Conservation (phyloP, 2,797 vertebrate genomes). For the Parambassis ranga region DNA sequence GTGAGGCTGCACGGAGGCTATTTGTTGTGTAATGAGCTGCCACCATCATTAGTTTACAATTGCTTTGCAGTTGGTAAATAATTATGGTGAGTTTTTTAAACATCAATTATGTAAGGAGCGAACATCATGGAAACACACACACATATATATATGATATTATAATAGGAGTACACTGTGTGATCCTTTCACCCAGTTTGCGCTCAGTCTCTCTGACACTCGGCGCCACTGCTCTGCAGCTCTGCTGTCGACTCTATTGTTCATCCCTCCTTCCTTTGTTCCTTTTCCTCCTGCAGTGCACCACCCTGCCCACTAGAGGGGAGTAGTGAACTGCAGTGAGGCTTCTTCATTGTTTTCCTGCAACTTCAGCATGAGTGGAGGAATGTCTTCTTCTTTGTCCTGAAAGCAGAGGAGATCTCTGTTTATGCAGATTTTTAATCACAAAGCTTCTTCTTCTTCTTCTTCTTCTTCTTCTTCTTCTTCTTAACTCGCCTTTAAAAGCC, state of each 20-base stretch:
- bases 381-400: conserved; percentile 40
- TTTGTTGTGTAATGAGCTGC: too few species aligned
- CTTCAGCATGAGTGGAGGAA: conserved; percentile 33
- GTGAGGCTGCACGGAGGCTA: too few species aligned
- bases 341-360: conserved; percentile 6
- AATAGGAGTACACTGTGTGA: too few species aligned
- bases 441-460: neutral
- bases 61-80: too few species aligned
- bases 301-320: conserved; percentile 42
- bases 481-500: neutral
- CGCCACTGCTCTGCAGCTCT: neutral
- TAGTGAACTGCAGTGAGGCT: neutral
- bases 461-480: neutral
- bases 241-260: conserved; percentile 21
- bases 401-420: too few species aligned
- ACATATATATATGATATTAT: too few species aligned
- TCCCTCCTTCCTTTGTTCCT: conserved; percentile 44
- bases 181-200: neutral
- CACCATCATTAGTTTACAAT: too few species aligned
- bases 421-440: too few species aligned
- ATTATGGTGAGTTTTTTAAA: too few species aligned
- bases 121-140: too few species aligned
- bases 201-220: neutral
- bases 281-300: neutral
- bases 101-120: too few species aligned